A percentile compares a stretch with the other conserved stretches of the same genome.
phyloP scores from a whole-genome alignment of 2,797 vertebrate genomes.

The Ispidina lecontei region DNA sequence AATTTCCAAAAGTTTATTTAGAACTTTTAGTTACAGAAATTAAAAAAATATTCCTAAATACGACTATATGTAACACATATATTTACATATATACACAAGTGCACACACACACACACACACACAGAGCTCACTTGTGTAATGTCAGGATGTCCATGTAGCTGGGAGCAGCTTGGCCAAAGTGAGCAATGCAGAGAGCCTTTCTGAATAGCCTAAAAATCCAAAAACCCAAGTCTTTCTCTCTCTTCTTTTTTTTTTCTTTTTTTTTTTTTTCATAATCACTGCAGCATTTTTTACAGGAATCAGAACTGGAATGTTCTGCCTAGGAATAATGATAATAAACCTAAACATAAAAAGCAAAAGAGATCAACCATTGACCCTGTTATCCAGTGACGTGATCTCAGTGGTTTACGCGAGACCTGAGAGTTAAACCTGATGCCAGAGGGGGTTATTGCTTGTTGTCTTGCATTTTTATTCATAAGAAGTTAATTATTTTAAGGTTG shows the following conservation, averaged over 20 bases:
- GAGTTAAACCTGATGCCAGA: neutral
- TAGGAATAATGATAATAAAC: neutral
- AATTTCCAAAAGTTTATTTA: neutral
- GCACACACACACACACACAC: neutral
- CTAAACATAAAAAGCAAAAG: neutral
- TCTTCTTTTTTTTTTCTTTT: neutral
- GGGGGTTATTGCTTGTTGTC: neutral
- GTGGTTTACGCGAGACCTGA: neutral
- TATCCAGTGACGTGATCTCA: neutral
- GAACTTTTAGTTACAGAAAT: neutral
- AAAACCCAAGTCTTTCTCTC: neutral
- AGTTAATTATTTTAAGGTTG: slow-evolving; percentile 43
- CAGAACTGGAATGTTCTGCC: neutral
- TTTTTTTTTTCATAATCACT: neutral
- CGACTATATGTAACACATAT: neutral
- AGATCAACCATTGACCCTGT: accelerated
- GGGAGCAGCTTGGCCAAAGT: neutral
- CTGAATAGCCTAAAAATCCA: neutral
- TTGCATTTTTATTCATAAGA: slow-evolving; percentile 36
- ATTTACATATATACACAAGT: neutral
- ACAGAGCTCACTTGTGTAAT: neutral
- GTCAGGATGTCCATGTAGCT: neutral
- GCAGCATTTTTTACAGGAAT: neutral
- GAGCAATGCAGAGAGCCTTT: neutral
- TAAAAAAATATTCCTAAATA: neutral